These are phyloP conservation scores for Cephus nigrinus DNA, from an alignment of 2,888 invertebrate species.

Conservation along the genomic window DNA sequence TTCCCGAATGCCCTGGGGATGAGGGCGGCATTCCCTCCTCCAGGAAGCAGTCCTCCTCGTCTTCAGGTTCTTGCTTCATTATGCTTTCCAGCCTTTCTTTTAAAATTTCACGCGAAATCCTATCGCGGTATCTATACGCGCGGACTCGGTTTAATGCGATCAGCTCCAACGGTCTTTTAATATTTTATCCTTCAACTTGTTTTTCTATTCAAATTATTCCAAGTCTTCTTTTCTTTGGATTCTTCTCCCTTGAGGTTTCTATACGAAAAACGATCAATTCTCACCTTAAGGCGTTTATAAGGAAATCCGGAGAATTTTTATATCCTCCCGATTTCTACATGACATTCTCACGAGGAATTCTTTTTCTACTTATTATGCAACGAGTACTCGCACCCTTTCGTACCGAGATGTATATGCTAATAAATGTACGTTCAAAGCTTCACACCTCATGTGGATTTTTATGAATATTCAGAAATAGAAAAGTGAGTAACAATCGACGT, in stretches of 20 bases:
- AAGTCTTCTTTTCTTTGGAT: not conserved
- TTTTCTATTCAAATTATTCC: not conserved
- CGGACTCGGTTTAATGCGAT: slow-evolving; percentile 38
- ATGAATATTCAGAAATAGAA: not conserved
- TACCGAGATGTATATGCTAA: not conserved
- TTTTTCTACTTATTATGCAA: not conserved
- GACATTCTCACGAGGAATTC: not conserved
- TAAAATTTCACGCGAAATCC: slow-evolving; percentile 21
- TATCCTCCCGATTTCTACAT: not conserved
- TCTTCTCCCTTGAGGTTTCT: not conserved
- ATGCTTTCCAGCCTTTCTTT: slow-evolving; percentile 35
- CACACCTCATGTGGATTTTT: not conserved
- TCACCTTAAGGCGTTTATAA: not conserved
- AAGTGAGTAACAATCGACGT: not conserved
- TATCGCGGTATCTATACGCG: slow-evolving; percentile 14
- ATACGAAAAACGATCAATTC: not conserved
- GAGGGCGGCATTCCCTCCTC: slow-evolving; percentile 42
- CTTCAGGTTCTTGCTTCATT: slow-evolving; percentile 62
- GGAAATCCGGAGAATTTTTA: not conserved
- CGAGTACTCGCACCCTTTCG: not conserved
- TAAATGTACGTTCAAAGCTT: not conserved
- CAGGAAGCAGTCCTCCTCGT: slow-evolving; percentile 55
- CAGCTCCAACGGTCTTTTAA: slow-evolving; percentile 26
- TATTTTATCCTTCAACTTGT: not conserved
- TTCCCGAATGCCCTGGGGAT: slow-evolving; percentile 29